Conservation (phyloP, 2,888 invertebrate species). For the Tenthredo amoena region DNA sequence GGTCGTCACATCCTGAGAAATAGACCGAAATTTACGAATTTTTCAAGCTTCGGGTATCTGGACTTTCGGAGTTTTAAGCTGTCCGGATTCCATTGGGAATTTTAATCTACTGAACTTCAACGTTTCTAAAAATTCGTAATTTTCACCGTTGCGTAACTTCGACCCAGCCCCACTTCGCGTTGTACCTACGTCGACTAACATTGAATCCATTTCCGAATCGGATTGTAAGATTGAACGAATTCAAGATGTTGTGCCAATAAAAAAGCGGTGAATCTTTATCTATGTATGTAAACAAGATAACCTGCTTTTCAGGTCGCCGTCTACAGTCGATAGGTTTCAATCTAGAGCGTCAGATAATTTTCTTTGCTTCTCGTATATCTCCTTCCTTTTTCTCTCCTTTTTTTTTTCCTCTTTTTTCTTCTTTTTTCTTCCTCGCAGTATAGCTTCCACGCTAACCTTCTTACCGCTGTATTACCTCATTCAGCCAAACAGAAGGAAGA, state of each 20-base stretch:
- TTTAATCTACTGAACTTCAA: background rate
- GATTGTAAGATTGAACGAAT: background rate
- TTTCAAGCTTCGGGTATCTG: no score
- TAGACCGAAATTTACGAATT: no score
- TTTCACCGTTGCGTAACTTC: background rate
- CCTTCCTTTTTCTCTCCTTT: background rate
- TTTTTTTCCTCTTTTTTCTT: background rate
- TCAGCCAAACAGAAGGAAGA: background rate
- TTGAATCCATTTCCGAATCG: background rate
- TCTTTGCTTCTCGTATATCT: background rate
- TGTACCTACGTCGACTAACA: background rate
- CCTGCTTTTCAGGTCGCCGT: background rate
- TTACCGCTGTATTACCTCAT: slow-evolving; percentile 4
- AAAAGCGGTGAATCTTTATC: background rate
- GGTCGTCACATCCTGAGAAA: no score
- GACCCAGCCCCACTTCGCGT: background rate
- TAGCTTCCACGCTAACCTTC: background rate
- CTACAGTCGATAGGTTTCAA: slow-evolving; percentile 29
- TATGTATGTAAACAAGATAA: slow-evolving; percentile 31
- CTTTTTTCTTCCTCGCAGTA: background rate
- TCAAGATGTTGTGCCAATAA: background rate
- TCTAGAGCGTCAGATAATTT: slow-evolving; percentile 23
- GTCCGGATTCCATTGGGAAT: background rate
- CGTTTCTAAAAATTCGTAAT: background rate
- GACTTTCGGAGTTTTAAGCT: background rate